These are phyloP conservation scores for Galeopterus variegatus DNA, from an alignment of 2,113 vertebrate species.

Conservation along the genomic window DNA sequence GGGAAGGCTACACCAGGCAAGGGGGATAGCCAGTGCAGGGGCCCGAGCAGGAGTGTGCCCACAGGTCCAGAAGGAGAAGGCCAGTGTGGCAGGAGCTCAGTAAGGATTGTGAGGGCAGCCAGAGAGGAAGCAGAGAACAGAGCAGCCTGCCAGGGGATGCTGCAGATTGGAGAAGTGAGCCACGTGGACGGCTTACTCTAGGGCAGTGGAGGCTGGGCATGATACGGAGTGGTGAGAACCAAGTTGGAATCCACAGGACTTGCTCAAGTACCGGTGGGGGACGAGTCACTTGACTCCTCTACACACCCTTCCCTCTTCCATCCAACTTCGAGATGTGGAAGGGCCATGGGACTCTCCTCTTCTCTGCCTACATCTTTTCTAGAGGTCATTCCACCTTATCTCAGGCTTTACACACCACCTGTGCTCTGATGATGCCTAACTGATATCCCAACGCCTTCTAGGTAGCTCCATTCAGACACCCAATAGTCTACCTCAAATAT, in stretches of 20 bases:
- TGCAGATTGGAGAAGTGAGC: neutral
- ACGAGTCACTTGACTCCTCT: neutral
- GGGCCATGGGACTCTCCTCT: neutral
- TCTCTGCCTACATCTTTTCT: neutral
- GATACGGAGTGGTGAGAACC: neutral
- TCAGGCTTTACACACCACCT: neutral
- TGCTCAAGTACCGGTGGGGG: too few relatives aligned
- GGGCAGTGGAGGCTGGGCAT: neutral
- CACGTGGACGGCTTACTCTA: neutral
- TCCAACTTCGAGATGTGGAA: neutral
- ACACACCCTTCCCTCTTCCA: neutral
- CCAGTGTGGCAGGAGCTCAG: neutral
- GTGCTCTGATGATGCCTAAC: neutral
- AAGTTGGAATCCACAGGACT: neutral
- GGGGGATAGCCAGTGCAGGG: neutral
- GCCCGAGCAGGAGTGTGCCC: too few relatives aligned
- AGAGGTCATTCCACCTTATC: neutral
- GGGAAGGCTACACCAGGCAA: neutral
- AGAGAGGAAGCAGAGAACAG: neutral
- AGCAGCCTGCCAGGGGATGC: neutral
- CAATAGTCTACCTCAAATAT: neutral
- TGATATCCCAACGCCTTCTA: neutral
- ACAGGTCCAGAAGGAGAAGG: neutral
- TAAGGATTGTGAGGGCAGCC: neutral
- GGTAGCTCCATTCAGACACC: neutral